phyloP scores from a whole-genome alignment of 2,888 invertebrate species.

The Norana najaformis region DNA sequence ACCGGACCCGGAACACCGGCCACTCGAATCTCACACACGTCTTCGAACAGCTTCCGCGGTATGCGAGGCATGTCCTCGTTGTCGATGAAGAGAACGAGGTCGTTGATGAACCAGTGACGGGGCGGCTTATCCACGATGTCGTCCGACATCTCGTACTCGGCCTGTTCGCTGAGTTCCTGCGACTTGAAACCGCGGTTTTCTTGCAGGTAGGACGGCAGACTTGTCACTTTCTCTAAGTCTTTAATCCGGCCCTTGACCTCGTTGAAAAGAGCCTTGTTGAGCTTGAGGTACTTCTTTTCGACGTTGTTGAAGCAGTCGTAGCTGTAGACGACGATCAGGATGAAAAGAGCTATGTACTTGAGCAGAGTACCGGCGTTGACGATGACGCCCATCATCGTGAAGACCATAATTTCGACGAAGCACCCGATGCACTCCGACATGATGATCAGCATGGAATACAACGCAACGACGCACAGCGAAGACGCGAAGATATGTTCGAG shows the following conservation, averaged over 20 bases:
- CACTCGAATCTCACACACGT: constrained; percentile 56
- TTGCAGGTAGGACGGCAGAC: constrained; percentile 48
- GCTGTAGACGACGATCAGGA: constrained; percentile 60
- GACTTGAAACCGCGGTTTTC: constrained; percentile 51
- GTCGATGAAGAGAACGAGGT: constrained; percentile 58
- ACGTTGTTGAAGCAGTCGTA: constrained; percentile 61
- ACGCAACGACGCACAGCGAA: constrained; percentile 38
- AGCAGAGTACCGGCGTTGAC: constrained; percentile 59
- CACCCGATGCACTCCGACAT: constrained; percentile 46
- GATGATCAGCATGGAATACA: constrained; percentile 46
- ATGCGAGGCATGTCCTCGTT: constrained; percentile 59
- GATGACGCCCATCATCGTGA: constrained; percentile 61
- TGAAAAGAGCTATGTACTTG: constrained; percentile 57
- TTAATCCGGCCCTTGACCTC: constrained; percentile 58
- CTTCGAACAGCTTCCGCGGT: constrained; percentile 57
- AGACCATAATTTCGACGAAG: constrained; percentile 44
- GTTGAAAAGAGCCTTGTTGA: constrained; percentile 56
- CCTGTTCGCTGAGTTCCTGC: constrained; percentile 47
- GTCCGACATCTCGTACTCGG: constrained; percentile 46
- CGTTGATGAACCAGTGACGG: constrained; percentile 56
- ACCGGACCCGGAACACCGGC: constrained; percentile 60
- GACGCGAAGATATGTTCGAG: constrained; percentile 37
- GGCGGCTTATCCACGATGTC: constrained; percentile 40
- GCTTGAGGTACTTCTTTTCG: constrained; percentile 58
- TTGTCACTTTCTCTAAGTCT: constrained; percentile 47